phyloP scores from a whole-genome alignment of 2,888 invertebrate genomes.

The Laspeyria flexula region DNA sequence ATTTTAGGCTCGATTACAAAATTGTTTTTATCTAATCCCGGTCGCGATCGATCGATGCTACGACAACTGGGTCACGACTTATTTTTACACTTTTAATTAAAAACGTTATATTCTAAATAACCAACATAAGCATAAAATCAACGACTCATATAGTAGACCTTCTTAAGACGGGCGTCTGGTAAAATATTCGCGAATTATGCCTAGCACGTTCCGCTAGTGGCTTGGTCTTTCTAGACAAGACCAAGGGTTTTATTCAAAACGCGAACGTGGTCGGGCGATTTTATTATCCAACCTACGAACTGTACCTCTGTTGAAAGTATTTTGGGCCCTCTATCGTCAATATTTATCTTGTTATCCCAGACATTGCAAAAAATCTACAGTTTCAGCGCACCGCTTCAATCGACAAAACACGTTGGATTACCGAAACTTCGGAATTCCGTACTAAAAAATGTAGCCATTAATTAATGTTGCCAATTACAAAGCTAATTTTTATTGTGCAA shows the following conservation, averaged over 20 bases:
- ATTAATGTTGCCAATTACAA: slow-evolving; percentile 48
- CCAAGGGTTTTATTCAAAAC: not conserved
- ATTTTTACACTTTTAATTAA: no score
- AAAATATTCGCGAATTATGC: not conserved
- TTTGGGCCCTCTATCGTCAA: not conserved
- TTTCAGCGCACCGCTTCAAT: slow-evolving; percentile 8
- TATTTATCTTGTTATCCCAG: not conserved
- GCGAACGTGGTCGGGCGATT: not conserved
- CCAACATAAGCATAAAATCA: not conserved
- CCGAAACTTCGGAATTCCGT: slow-evolving; percentile 11
- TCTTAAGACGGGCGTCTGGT: no score
- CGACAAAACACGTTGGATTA: slow-evolving; percentile 11
- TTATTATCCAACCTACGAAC: not conserved
- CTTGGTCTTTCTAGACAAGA: not conserved
- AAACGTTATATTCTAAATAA: no score
- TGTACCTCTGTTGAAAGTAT: not conserved
- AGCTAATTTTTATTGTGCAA: slow-evolving; percentile 50
- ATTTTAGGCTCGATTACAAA: no score
- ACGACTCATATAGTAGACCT: not conserved
- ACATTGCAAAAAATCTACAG: not conserved
- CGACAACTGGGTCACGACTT: no score
- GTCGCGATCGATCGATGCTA: no score
- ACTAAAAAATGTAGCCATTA: slow-evolving; percentile 27
- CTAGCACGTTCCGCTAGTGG: not conserved
- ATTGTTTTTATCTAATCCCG: no score